Evolutionary conservation across 2,113 vertebrate species (phyloP).

Genomic region (Caloenas nicobarica): DNA sequence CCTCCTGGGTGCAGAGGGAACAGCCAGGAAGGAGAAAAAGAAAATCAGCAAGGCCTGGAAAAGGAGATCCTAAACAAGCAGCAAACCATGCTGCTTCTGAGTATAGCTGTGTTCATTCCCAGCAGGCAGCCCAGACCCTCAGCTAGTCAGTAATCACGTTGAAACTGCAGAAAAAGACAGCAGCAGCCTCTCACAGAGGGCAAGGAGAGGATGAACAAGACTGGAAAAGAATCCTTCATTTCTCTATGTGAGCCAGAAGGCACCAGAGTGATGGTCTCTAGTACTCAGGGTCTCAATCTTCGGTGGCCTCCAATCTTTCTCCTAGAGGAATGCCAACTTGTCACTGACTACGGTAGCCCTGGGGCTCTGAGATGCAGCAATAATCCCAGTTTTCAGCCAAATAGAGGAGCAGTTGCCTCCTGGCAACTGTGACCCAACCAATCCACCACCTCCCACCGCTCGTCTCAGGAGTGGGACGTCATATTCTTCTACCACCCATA

Average conservation of each 20-base stretch:
- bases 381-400: background rate
- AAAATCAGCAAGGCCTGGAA: background rate
- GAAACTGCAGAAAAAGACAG: background rate
- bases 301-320: background rate
- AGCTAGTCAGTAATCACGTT: background rate
- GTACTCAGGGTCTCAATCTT: background rate
- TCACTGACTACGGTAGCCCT: background rate
- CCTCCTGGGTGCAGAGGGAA: slow-evolving; percentile 48
- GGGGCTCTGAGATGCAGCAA: background rate
- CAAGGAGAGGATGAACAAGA: background rate
- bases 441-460: background rate
- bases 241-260: background rate
- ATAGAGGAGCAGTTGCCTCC: background rate
- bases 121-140: background rate
- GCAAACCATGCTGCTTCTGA: accelerated
- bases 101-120: background rate
- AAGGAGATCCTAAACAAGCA: background rate
- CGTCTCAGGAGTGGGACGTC: background rate
- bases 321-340: background rate
- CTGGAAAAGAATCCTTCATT: background rate
- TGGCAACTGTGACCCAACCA: background rate
- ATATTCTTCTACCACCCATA: background rate
- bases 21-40: background rate
- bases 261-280: background rate
- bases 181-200: background rate